Evolutionary conservation across 2,888 invertebrate genomes (phyloP), one percentile per base, ranked within the genome.

Genomic region (Hyles lineata): DNA sequence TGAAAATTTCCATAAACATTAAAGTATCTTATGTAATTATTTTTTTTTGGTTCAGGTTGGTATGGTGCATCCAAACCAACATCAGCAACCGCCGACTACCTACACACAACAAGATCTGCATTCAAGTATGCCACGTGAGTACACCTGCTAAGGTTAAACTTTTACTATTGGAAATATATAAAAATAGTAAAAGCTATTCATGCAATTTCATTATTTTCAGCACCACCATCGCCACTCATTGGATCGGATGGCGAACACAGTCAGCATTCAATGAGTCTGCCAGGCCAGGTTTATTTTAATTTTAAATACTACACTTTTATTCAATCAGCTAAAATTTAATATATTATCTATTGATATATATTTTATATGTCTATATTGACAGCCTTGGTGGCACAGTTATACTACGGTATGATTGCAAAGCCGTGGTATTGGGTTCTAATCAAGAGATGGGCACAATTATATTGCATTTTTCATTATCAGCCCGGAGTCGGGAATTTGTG

Each of bases 1-100:
- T 29, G 29, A n/a, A n/a, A n/a, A n/a, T 29, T 29, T 29, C 29
- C 29, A 29, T 29, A 29, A 29, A 29, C 2, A 29, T 29, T 63
- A 17, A 52, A 29, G 35, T 58, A 35, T 6, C 35, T 11, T 43
- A 15, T 3, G 1, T 43, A 43, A 43, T 43, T 43, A 7, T n/a
- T 55, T 7, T 1, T 15, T 1, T 15, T 19, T 63, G 29, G 82
- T 80, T 4, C 70, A 97, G 94, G 96, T 98, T 72, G 98, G 98
- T 72, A 98, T 98, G 96, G 98, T 98, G 75, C 98, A 98, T 92
- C 98, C 98, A 1, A 96, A 98, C 86, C 97, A 96, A 78, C 96
- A 95, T 74, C 91, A 95, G 76, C 92, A 96, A 93, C 60, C 96
- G 93, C 61, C 96, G 95, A 79, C 88, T 1, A 93, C 81, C 95